Percentiles rank a stretch among this genome's conserved stretches.
Conservation (phyloP, 1,140 invertebrate species). For the Aphaenogaster floridana region DNA sequence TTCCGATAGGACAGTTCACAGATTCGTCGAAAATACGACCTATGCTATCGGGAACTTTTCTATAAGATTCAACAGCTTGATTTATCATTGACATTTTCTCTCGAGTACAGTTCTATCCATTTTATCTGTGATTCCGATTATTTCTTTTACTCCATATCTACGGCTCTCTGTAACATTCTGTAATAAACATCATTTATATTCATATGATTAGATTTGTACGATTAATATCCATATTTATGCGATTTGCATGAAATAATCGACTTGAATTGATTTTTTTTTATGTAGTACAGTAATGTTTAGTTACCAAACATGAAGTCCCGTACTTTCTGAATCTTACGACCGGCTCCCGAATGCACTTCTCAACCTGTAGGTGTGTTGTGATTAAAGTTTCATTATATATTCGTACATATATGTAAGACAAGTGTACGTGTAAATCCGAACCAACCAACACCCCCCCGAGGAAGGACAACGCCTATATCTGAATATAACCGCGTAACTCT, state of each 20-base stretch:
- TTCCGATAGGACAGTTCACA: slow-evolving; percentile 66
- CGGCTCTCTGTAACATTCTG: not conserved
- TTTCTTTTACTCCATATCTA: slow-evolving; percentile 22
- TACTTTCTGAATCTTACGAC: slow-evolving; percentile 61
- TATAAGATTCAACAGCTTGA: slow-evolving; percentile 61
- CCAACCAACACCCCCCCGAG: slow-evolving; percentile 80
- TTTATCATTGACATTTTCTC: slow-evolving; percentile 22
- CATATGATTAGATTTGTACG: not conserved
- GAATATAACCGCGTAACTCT: slow-evolving; percentile 75
- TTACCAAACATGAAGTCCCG: slow-evolving; percentile 8
- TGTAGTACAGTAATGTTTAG: slow-evolving; percentile 6
- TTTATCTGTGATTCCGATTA: not conserved
- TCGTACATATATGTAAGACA: slow-evolving; percentile 77
- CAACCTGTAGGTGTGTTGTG: slow-evolving; percentile 73
- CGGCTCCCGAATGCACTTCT: slow-evolving; percentile 64
- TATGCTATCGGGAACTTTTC: slow-evolving; percentile 65
- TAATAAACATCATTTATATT: slow-evolving; percentile 31
- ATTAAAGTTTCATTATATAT: slow-evolving; percentile 68
- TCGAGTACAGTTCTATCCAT: not conserved
- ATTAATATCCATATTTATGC: not conserved
- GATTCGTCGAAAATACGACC: slow-evolving; percentile 66
- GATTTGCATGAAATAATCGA: not conserved
- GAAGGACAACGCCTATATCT: slow-evolving; percentile 81
- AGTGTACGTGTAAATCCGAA: slow-evolving; percentile 79
- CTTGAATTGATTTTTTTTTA: slow-evolving; percentile 6